A percentile compares a stretch with the other conserved stretches of the same genome.
Evolutionary conservation across 2,888 invertebrate genomes (phyloP).

Genomic region (Sarcophaga variegata): DNA sequence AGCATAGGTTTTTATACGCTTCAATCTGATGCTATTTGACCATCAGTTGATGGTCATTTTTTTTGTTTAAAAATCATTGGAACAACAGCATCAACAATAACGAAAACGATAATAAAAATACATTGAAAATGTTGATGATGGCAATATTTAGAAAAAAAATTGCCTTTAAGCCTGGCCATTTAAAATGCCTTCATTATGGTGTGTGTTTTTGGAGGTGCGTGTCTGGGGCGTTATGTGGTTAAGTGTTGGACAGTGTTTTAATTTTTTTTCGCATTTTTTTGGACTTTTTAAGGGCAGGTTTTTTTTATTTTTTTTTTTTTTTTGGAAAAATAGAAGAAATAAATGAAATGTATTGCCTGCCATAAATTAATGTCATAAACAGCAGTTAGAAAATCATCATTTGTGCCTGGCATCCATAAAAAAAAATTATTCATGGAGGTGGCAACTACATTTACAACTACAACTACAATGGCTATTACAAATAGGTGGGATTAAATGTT

Average conservation of each 20-base stretch:
- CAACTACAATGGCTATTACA: no score
- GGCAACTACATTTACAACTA: no score
- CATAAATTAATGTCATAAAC: conserved; percentile 27
- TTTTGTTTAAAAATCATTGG: no score
- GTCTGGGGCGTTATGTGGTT: no score
- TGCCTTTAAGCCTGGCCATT: background rate
- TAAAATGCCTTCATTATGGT: background rate
- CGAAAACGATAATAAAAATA: conserved; percentile 18
- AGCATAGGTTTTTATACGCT: background rate
- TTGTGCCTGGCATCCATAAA: no score
- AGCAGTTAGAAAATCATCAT: background rate
- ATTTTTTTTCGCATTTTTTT: background rate
- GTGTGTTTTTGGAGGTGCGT: background rate
- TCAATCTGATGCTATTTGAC: background rate
- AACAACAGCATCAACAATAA: background rate
- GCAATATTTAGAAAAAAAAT: background rate
- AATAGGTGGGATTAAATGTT: no score
- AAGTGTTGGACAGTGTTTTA: background rate
- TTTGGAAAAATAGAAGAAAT: background rate
- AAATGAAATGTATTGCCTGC: background rate
- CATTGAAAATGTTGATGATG: conserved; percentile 17
- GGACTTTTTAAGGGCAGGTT: no score
- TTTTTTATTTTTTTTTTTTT: no score
- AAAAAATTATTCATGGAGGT: no score
- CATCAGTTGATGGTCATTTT: background rate